Base-by-base conservation (phyloP, 2,113 vertebrate species). In the Capra hircus region DNA sequence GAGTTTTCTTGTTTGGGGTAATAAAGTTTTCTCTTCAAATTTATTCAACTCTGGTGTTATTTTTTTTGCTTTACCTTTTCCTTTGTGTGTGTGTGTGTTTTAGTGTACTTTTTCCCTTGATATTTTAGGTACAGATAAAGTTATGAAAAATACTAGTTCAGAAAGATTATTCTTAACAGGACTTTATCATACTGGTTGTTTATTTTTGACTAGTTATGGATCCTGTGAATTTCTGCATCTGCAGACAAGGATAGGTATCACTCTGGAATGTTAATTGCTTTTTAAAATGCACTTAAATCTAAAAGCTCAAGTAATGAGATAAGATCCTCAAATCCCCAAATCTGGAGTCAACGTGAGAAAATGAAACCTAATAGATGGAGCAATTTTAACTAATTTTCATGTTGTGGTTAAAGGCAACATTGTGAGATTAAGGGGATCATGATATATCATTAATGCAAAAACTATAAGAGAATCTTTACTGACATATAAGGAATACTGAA, bases 181-280 rank as follows among this genome's bases (percentile, higher is more conserved):
- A 83, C 9, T 52, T 84, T 33, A n/a, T 86, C 53, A 4, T 95
- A 81, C 78, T 64, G 87, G 10, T 45, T 82, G 23, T 45, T 52
- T 96, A 84, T 77, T 88, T 64, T 67, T 30, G 27, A 93, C 67
- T 45, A 82, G 52, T 88, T 87, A 50, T 40, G 17, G 59, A 59
- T 81, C n/a, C 40, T 91, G 0, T 95, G 67, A 74, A 78, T 94
- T 97, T 95, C 67, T 89, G 17, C 64, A 57, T 91, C 43, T 95
- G 64, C 48, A 82, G 86, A 43, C 81, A 89, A 95, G 90, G 43
- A n/a, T 67, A 30, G 15, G 5, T 93, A 53, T 88, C 89, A 85
- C 77, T 19, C n/a, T 86, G 60, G 91, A 93, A 97, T 85, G 86
- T 91, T 94, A 91, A 71, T 94, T 81, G 45, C 50, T 90, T 95